Percentiles rank a stretch among this genome's conserved stretches.
These are phyloP conservation scores for Microtus oregoni DNA, from an alignment of 2,113 vertebrate species.

Conservation along the genomic window DNA sequence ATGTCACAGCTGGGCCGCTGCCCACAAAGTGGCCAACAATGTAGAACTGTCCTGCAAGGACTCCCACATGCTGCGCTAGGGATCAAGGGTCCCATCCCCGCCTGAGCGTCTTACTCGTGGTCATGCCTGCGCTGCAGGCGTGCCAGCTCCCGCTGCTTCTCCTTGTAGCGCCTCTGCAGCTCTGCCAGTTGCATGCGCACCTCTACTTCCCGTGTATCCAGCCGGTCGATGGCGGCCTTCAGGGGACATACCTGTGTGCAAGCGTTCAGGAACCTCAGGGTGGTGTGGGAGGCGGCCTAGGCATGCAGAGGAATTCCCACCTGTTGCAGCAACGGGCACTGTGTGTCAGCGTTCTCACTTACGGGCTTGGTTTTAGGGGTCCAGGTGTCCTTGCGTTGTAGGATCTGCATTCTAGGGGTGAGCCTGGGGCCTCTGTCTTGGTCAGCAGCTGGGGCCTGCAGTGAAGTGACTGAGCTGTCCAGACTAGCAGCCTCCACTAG, in stretches of 20 bases:
- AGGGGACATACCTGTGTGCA: slow-evolving; percentile 92
- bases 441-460: slow-evolving; percentile 70
- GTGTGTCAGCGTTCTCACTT: slow-evolving; percentile 74
- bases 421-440: slow-evolving; percentile 79
- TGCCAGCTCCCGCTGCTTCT: slow-evolving; percentile 96
- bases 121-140: slow-evolving; percentile 95
- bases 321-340: rapidly evolving
- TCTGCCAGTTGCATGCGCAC: slow-evolving; percentile 95
- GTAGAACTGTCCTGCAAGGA: background rate
- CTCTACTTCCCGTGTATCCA: slow-evolving; percentile 95
- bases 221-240: slow-evolving; percentile 94
- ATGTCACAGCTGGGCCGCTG: rapidly evolving
- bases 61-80: no score
- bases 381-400: slow-evolving; percentile 95
- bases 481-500: slow-evolving; percentile 86
- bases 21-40: background rate
- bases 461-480: slow-evolving; percentile 77
- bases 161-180: slow-evolving; percentile 95
- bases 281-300: background rate
- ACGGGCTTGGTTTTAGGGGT: slow-evolving; percentile 95
- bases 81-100: rapidly evolving
- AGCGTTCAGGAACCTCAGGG: no score
- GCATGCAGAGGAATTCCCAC: rapidly evolving
- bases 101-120: slow-evolving; percentile 88
- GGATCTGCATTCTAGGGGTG: slow-evolving; percentile 89